phyloP scores from a whole-genome alignment of 2,888 invertebrate genomes.

The Mimumesa dahlbomi region DNA sequence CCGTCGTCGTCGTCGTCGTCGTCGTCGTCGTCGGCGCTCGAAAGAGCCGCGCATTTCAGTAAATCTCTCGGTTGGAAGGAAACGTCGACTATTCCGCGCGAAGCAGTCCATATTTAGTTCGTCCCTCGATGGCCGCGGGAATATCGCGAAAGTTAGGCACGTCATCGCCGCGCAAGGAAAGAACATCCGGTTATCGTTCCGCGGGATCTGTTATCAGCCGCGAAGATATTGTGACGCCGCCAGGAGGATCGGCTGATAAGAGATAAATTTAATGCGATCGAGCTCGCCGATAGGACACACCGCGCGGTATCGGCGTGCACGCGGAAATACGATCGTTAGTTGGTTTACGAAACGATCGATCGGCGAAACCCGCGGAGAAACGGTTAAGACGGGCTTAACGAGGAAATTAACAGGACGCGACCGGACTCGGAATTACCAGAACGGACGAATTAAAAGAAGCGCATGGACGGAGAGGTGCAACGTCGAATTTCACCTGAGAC shows the following conservation, averaged over 20 bases:
- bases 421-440: conserved; percentile 19
- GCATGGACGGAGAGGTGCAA: neutral
- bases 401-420: conserved; percentile 46
- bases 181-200: conserved; percentile 38
- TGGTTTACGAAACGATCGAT: conserved; percentile 62
- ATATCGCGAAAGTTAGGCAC: conserved; percentile 28
- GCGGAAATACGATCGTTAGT: conserved; percentile 52
- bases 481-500: neutral
- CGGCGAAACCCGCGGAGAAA: conserved; percentile 5
- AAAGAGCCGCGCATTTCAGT: conserved; percentile 42
- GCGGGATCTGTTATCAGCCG: conserved; percentile 53
- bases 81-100: conserved; percentile 28
- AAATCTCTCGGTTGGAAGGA: conserved; percentile 45
- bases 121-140: conserved; percentile 13
- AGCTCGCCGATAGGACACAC: conserved; percentile 45
- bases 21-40: conserved; percentile 13
- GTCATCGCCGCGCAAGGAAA: conserved; percentile 24
- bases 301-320: conserved; percentile 20
- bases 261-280: conserved; percentile 57
- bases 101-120: conserved; percentile 41
- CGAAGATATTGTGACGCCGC: conserved; percentile 34
- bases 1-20: no score
- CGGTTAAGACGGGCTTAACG: conserved; percentile 38
- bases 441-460: conserved; percentile 18
- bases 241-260: conserved; percentile 41